Base-by-base conservation (phyloP, 2,797 vertebrate genomes). In the Argyrosomus regius region DNA sequence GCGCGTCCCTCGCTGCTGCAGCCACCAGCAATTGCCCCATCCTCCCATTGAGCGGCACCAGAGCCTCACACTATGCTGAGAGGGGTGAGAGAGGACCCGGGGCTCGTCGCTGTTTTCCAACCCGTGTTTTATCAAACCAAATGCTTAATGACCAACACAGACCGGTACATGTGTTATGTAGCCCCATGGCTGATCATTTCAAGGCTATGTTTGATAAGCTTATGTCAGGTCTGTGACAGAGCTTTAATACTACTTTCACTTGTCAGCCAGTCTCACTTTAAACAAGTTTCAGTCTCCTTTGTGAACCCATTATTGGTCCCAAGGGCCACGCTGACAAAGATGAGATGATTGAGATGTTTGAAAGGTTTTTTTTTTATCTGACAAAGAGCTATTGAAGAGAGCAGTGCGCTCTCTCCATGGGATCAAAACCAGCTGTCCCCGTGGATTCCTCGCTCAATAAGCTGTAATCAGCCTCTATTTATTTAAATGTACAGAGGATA, bases 1-100 rank as follows among this genome's bases (percentile, higher is more conserved):
- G 72, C 68, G 77, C 63, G 78, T 89, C 90, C 85, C 88, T 72
- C 52, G 62, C 77, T 80, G 90, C 65, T 56, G 88, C 85, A 88
- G 91, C 90, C 92, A 91, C 87, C 84, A 94, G 97, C 91, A 97
- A 94, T 98, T 95, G 93, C 97, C 92, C 62, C 20, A 46, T 93
- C 92, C 85, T 95, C 96, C 97, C 98, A 95, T 97, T 84, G 96
- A 95, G 98, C 96, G 98, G 98, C 97, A 97, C 97, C 94, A 98
- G 95, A 96, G 97, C 87, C 92, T 94, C 92, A 92, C 90, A 59
- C 89, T 90, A 72, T 58, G 76, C 72, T 59, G 78, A 85, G 71
- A 81, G 75, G 75, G 49, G 24, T 52, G n/a, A 60, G 77, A 83
- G 26, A 22, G 69, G 83, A 74, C 75, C 65, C 18, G 61, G 80